These are phyloP conservation scores for Noturus placidus DNA, from an alignment of 2,113 vertebrate genomes.

Conservation along the genomic window DNA sequence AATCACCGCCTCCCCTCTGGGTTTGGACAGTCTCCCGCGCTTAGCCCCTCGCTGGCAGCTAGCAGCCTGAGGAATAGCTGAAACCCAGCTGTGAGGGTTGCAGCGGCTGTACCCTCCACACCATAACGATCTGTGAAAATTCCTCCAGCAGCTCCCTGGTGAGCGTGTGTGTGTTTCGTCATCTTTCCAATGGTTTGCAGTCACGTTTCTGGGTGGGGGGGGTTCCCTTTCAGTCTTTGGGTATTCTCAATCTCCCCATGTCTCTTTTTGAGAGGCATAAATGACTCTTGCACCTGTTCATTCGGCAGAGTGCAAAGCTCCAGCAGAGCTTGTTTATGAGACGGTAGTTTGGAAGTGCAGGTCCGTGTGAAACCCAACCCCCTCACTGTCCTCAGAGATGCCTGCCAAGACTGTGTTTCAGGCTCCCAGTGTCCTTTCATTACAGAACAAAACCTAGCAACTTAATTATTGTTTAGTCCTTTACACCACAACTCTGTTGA, in stretches of 20 bases:
- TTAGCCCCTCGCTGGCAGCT: slow-evolving; percentile 22
- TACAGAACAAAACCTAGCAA: not conserved
- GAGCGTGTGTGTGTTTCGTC: not conserved
- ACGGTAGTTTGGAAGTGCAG: slow-evolving; percentile 2
- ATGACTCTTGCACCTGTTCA: slow-evolving; percentile 18
- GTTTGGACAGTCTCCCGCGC: not conserved
- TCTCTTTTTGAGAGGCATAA: not conserved
- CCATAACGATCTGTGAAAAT: slow-evolving; percentile 25
- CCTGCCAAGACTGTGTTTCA: not conserved
- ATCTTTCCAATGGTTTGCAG: not conserved
- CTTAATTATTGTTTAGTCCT: slow-evolving; percentile 14
- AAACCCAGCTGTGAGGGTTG: not conserved
- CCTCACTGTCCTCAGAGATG: not conserved
- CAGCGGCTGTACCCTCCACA: not conserved
- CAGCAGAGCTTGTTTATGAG: slow-evolving; percentile 39
- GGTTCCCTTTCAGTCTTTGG: not conserved
- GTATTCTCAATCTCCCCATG: not conserved
- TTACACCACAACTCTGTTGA: not conserved
- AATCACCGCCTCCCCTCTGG: slow-evolving; percentile 3
- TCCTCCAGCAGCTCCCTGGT: not conserved
- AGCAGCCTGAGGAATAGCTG: slow-evolving; percentile 1
- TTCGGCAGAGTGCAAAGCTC: slow-evolving; percentile 28
- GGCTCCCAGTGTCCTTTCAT: not conserved
- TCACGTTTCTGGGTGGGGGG: not conserved
- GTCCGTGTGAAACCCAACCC: not conserved